phyloP scores from a whole-genome alignment of 2,113 vertebrate genomes.

The Conger conger region DNA sequence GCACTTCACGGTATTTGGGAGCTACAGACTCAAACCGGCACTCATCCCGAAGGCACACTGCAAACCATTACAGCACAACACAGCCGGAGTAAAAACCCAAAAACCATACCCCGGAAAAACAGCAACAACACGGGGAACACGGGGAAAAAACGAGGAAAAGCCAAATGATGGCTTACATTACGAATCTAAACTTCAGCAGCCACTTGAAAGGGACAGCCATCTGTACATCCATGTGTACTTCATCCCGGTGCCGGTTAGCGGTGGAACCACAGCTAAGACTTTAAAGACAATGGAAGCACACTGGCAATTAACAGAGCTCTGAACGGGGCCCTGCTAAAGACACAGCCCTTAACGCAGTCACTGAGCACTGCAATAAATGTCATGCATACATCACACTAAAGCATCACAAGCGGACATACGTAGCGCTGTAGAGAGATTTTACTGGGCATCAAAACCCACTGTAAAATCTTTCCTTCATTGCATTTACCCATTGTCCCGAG shows the following conservation, averaged over 20 bases:
- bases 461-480: slow-evolving; percentile 5
- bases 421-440: slow-evolving; percentile 38
- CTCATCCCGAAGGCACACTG: slow-evolving; percentile 40
- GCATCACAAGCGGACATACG: slow-evolving; percentile 48
- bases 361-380: slow-evolving; percentile 55
- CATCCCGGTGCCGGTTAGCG: slow-evolving; percentile 54
- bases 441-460: background rate
- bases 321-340: slow-evolving; percentile 50
- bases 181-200: slow-evolving; percentile 57
- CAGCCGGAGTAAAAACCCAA: slow-evolving; percentile 34
- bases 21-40: background rate
- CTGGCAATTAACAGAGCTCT: slow-evolving; percentile 58
- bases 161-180: slow-evolving; percentile 62
- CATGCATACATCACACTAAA: slow-evolving; percentile 49
- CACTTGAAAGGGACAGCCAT: slow-evolving; percentile 60
- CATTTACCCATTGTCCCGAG: background rate
- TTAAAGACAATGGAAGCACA: slow-evolving; percentile 60
- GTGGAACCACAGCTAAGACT: slow-evolving; percentile 54
- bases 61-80: slow-evolving; percentile 46
- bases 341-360: slow-evolving; percentile 47
- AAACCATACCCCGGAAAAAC: slow-evolving; percentile 41
- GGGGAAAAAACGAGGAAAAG: slow-evolving; percentile 42
- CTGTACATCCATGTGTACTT: slow-evolving; percentile 53
- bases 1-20: background rate
- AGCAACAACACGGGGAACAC: slow-evolving; percentile 38